Evolutionary conservation across 1,140 invertebrate species (phyloP).

Genomic region (Orchesella cincta): DNA sequence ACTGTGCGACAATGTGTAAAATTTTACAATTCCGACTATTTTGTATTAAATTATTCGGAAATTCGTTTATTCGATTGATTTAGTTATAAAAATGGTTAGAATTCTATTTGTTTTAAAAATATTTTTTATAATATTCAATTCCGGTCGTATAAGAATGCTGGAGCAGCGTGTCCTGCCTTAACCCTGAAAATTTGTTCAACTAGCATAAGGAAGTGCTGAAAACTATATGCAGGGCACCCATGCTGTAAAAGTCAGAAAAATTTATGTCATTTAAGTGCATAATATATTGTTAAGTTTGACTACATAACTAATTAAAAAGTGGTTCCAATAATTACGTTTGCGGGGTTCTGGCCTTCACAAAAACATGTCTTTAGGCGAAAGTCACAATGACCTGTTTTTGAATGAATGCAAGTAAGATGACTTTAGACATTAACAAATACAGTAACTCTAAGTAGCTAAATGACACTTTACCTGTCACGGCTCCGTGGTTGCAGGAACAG

Average conservation of each 20-base stretch:
- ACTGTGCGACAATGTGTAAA: not conserved
- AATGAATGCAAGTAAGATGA: no score
- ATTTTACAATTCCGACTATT: not conserved
- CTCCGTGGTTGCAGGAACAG: conserved; percentile 8
- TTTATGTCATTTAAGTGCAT: not conserved
- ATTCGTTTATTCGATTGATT: not conserved
- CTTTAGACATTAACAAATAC: no score
- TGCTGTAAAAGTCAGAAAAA: not conserved
- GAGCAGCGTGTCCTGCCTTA: not conserved
- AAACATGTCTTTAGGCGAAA: not conserved
- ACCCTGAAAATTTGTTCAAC: not conserved
- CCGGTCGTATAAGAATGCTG: not conserved
- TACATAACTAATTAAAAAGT: not conserved
- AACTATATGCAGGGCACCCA: conserved; percentile 10
- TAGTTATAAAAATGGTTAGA: not conserved
- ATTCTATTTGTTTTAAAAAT: not conserved
- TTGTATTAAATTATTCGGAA: not conserved
- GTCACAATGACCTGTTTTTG: not conserved
- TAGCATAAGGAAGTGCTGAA: not conserved
- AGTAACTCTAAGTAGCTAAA: no score
- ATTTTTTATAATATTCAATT: no score
- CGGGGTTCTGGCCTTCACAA: conserved; percentile 1
- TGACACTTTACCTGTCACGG: no score
- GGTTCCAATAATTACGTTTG: not conserved
- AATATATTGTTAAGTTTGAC: not conserved